Base-by-base conservation (phyloP, 2,888 invertebrate genomes). In the Melanchra persicariae region DNA sequence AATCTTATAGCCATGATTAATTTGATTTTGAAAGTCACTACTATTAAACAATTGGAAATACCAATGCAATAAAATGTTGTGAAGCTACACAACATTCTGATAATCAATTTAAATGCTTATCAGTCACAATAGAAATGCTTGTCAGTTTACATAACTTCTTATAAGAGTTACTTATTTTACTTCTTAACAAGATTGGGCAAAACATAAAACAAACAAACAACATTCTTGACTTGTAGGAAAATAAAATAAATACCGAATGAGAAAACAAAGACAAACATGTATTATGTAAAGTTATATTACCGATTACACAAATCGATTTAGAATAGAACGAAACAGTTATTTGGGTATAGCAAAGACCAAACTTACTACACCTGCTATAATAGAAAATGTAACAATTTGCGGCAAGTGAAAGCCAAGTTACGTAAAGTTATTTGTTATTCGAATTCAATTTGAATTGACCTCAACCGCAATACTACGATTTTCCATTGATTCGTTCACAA, bases 331-430 rank as follows among this genome's bases (percentile, higher is more conserved):
- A 65, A 51, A 49, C 26, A 55, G 24, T 55, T 54, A 40, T 64
- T 64, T 60, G 30, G 34, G 34, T 8, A 64, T 51, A 45, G 54
- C 63, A 67, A 52, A 70, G 17, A 55, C 34, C 17, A 55, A 51
- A 65, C 17, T 57, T 37, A 57, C 54, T 49, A 54, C 61, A 59
- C 73, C 63, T 69, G 61, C 76, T 70, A 69, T 58, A 74, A 82
- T 73, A 69, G 82, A 79, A 85, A 85, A 74, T 82, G 74, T 76
- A 80, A 79, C 77, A 60, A 82, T 78, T 89, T 89, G 90, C 87
- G 90, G 87, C 76, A 61, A 85, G 92, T 84, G 93, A 93, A 93
- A 93, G 93, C 88, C 72, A 67, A 68, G 76, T 93, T 93, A 89
- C 89, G 88, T 89, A 91, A 92, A 86, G 70, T 85, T 85, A 82